Evolutionary conservation across 2,888 invertebrate species (phyloP).

Genomic region (Troides aeacus): DNA sequence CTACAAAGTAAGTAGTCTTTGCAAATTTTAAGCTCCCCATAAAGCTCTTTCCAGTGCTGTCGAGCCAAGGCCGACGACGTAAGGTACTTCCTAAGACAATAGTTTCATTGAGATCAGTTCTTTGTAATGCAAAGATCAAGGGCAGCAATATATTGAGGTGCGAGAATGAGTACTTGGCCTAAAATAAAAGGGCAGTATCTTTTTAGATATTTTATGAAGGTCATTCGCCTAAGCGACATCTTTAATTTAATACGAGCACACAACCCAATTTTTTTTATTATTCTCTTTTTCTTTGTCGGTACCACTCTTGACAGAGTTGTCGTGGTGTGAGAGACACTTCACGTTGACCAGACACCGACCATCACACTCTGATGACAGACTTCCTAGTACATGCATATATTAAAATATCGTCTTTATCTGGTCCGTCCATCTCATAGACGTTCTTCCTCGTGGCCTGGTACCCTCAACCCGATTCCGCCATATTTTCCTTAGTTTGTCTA

Average conservation of each 20-base stretch:
- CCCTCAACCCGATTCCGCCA: too few species aligned
- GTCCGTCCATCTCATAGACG: too few species aligned
- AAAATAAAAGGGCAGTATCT: constrained; percentile 21
- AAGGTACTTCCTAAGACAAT: constrained; percentile 54
- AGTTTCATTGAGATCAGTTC: constrained; percentile 49
- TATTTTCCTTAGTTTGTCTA: too few species aligned
- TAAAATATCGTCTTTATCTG: too few species aligned
- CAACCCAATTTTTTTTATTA: too few species aligned
- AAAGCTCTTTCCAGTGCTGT: constrained; percentile 37
- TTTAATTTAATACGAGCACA: not conserved
- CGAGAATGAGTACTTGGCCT: constrained; percentile 21
- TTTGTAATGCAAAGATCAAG: constrained; percentile 49
- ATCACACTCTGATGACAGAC: too few species aligned
- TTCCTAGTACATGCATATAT: too few species aligned
- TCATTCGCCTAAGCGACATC: not conserved
- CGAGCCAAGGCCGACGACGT: constrained; percentile 42
- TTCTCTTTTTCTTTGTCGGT: too few species aligned
- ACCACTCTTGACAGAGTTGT: too few species aligned
- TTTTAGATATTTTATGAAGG: constrained; percentile 7
- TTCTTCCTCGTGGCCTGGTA: too few species aligned
- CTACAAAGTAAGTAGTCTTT: constrained; percentile 17
- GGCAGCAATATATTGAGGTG: constrained; percentile 33
- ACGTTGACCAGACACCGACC: too few species aligned
- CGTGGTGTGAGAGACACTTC: too few species aligned
- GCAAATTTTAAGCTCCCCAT: constrained; percentile 30